A percentile compares a stretch with the other conserved stretches of the same genome.
These are phyloP conservation scores for Pseudomugil tenellus DNA, from an alignment of 2,797 vertebrate species.

Conservation along the genomic window DNA sequence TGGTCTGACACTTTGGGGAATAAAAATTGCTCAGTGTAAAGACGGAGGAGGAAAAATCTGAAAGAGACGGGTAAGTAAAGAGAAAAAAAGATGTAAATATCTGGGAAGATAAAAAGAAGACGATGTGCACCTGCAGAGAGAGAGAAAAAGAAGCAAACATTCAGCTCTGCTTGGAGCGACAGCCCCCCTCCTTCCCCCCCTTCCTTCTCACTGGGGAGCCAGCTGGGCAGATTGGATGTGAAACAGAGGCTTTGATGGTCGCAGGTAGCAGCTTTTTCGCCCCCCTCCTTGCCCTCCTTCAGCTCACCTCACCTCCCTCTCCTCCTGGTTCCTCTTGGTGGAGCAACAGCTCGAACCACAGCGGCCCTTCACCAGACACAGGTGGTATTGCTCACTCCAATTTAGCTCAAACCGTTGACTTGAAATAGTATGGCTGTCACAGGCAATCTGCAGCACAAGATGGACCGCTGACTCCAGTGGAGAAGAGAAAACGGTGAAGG, in stretches of 20 bases:
- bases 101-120: conserved; percentile 14
- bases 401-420: conserved; percentile 83
- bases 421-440: conserved; percentile 82
- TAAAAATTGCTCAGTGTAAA: neutral
- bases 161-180: conserved; percentile 46
- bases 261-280: conserved; percentile 72
- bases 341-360: conserved; percentile 60
- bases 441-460: conserved; percentile 78
- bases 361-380: conserved; percentile 78
- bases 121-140: conserved; percentile 28
- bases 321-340: conserved; percentile 48
- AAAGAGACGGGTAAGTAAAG: conserved; percentile 17
- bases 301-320: conserved; percentile 12
- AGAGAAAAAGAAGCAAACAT: conserved; percentile 34
- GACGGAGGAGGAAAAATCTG: neutral
- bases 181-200: conserved; percentile 28
- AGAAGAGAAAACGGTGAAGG: conserved; percentile 21
- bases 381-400: conserved; percentile 85
- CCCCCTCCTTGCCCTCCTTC: neutral
- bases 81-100: conserved; percentile 18
- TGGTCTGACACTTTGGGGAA: neutral
- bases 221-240: conserved; percentile 77
- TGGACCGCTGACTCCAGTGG: conserved; percentile 71
- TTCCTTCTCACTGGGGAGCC: conserved; percentile 50
- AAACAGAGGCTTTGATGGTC: conserved; percentile 79